Conservation (phyloP, 2,113 vertebrate genomes). For the Noturus placidus region DNA sequence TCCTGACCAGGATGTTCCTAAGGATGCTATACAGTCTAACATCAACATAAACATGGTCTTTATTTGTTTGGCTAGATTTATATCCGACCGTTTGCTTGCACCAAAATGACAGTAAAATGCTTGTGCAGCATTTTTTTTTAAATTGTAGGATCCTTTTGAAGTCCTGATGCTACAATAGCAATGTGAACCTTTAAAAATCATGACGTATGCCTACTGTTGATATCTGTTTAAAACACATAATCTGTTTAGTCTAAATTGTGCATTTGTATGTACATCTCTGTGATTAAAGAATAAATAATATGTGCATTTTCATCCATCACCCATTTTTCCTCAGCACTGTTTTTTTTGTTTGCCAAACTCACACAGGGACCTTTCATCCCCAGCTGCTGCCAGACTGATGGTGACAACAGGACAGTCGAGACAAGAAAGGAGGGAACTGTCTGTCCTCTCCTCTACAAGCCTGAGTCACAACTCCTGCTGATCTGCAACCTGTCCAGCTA, state of each 20-base stretch:
- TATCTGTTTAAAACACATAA: background rate
- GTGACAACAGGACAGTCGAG: constrained; percentile 12
- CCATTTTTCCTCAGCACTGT: background rate
- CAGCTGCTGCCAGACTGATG: background rate
- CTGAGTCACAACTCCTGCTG: background rate
- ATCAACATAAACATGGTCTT: background rate
- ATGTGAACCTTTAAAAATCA: background rate
- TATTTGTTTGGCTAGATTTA: background rate
- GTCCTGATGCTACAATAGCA: background rate
- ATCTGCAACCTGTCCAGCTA: background rate
- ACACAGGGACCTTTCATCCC: background rate
- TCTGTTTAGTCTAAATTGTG: background rate
- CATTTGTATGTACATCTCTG: background rate
- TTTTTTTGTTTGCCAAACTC: background rate
- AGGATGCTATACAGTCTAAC: background rate
- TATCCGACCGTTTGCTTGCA: background rate
- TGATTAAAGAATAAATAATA: background rate
- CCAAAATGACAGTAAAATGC: background rate
- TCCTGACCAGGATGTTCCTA: background rate
- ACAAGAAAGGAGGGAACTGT: background rate
- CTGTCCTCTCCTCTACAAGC: background rate
- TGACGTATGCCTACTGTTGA: background rate
- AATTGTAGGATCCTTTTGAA: background rate
- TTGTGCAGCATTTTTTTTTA: background rate
- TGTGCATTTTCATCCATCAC: background rate